Percentiles rank a stretch among this genome's conserved stretches.
These are phyloP conservation scores for Eudasyphora cyanicolor DNA, from an alignment of 2,888 invertebrate genomes.

Conservation along the genomic window DNA sequence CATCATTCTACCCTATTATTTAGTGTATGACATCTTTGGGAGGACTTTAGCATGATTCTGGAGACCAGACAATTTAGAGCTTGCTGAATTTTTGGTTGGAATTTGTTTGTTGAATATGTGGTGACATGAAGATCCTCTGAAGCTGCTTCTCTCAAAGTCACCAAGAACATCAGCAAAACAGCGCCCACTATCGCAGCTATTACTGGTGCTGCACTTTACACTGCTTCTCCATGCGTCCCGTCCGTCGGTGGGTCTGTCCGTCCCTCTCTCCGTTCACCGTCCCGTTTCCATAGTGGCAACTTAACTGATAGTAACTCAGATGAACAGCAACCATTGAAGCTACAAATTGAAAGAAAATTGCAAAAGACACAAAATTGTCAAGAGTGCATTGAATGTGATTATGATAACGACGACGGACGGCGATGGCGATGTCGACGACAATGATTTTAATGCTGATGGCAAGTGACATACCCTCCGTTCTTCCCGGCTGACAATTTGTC, in stretches of 20 bases:
- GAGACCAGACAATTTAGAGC: conserved; percentile 1
- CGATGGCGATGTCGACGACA: conserved; percentile 46
- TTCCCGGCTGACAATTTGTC: too few relatives aligned
- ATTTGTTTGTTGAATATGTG: neutral
- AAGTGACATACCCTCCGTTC: conserved; percentile 38
- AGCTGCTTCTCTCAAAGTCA: neutral
- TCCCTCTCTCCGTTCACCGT: neutral
- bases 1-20: too few relatives aligned
- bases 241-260: too few relatives aligned
- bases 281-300: conserved; percentile 3
- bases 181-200: neutral
- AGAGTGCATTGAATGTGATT: conserved; percentile 58
- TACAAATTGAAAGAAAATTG: conserved; percentile 58
- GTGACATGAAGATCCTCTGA: neutral
- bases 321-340: conserved; percentile 47
- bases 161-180: neutral
- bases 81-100: neutral
- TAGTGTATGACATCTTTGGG: too few relatives aligned
- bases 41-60: too few relatives aligned
- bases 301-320: conserved; percentile 35
- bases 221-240: too few relatives aligned
- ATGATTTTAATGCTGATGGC: conserved; percentile 57
- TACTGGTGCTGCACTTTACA: too few relatives aligned
- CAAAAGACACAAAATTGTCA: conserved; percentile 55
- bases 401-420: conserved; percentile 49